Evolutionary conservation across 1,140 invertebrate species (phyloP).

Genomic region (Tetramorium simillimum): DNA sequence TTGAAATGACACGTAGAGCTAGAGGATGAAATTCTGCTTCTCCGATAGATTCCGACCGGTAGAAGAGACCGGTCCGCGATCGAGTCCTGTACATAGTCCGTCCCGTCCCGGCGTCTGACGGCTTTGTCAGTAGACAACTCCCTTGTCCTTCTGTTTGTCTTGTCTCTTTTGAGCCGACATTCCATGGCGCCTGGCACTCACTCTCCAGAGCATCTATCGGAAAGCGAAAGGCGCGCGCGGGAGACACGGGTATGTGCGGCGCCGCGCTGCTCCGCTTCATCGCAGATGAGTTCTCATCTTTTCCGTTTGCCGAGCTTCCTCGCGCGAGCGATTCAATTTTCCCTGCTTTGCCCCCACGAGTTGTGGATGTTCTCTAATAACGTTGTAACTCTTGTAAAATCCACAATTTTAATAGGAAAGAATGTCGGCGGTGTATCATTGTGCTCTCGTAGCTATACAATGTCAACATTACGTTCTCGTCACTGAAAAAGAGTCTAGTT

Average conservation of each 20-base stretch:
- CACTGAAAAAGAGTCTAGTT: no score
- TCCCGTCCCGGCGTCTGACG: conserved; percentile 22
- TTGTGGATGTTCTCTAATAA: conserved; percentile 30
- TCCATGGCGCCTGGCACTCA: conserved; percentile 41
- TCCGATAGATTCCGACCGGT: conserved; percentile 44
- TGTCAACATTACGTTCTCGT: neutral
- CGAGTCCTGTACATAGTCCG: conserved; percentile 49
- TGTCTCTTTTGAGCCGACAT: conserved; percentile 52
- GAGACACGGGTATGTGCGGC: neutral
- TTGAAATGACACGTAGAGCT: conserved; percentile 65
- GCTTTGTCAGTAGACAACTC: conserved; percentile 68
- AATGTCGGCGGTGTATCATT: neutral
- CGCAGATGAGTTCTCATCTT: conserved; percentile 44
- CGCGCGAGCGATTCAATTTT: conserved; percentile 45
- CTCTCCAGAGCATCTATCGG: conserved; percentile 39
- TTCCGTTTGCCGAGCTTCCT: conserved; percentile 5
- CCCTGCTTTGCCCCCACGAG: neutral
- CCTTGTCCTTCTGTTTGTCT: conserved; percentile 65
- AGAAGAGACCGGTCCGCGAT: conserved; percentile 70
- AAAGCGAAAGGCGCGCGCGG: conserved; percentile 10
- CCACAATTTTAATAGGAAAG: neutral
- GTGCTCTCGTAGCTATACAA: neutral
- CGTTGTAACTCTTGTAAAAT: conserved; percentile 17
- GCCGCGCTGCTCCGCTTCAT: neutral
- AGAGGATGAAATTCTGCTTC: conserved; percentile 63